A percentile compares a stretch with the other conserved stretches of the same genome.
Conservation (phyloP, 2,113 vertebrate genomes). For the Progne subis region DNA sequence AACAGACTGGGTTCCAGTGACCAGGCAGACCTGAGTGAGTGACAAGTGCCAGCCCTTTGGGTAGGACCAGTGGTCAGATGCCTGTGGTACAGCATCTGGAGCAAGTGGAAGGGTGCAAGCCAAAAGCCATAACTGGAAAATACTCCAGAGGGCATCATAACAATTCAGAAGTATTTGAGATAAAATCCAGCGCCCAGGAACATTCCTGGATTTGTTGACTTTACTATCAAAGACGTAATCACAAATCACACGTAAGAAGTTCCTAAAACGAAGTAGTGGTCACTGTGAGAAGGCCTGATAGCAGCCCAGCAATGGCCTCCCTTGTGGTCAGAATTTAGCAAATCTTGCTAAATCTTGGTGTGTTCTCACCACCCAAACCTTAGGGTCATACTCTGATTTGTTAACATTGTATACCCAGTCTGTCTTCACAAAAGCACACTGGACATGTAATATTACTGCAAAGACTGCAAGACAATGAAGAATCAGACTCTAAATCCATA, state of each 20-base stretch:
- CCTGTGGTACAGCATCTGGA: neutral
- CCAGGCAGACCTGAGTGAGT: neutral
- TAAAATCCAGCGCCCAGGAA: neutral
- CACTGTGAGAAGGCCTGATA: neutral
- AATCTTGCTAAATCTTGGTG: accelerated
- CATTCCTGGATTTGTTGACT: neutral
- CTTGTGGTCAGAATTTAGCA: neutral
- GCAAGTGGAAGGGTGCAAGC: neutral
- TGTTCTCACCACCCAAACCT: accelerated
- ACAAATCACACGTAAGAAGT: neutral
- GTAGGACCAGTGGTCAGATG: neutral
- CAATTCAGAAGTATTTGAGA: neutral
- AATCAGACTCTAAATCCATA: neutral
- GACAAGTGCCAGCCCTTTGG: accelerated
- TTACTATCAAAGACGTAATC: neutral
- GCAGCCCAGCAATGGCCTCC: neutral
- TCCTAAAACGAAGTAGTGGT: neutral
- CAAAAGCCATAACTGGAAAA: neutral
- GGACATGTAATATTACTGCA: neutral
- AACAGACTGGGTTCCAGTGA: neutral
- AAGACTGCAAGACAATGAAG: neutral
- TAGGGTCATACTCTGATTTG: neutral
- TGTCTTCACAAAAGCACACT: neutral
- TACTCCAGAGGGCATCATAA: neutral
- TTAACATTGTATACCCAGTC: neutral